Evolutionary conservation across 2,797 vertebrate species (phyloP).

Genomic region (Varecia variegata): DNA sequence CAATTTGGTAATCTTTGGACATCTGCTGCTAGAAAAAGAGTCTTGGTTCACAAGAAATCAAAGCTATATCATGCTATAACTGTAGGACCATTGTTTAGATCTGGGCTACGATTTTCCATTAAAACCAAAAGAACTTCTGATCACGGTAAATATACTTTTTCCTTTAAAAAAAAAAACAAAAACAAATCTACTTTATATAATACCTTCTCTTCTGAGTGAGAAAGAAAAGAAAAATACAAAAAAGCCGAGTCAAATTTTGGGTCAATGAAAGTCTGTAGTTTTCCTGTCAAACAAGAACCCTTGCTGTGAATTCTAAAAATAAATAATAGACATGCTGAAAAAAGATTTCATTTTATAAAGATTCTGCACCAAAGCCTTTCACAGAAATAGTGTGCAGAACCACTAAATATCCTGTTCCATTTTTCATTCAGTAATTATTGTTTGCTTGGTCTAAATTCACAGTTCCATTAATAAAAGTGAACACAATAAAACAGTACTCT

Average conservation of each 20-base stretch:
- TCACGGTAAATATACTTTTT: background rate
- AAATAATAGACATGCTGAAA: background rate
- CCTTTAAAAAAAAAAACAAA: too few relatives aligned
- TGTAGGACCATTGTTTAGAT: background rate
- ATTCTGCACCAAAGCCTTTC: background rate
- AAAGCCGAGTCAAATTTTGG: constrained; percentile 8
- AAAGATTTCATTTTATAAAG: background rate
- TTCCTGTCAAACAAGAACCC: background rate
- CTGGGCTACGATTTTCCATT: background rate
- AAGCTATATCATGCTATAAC: fast-evolving
- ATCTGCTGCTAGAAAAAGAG: background rate
- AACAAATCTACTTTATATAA: background rate
- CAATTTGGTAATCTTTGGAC: background rate
- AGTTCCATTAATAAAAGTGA: background rate
- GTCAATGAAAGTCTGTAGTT: background rate
- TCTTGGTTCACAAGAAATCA: background rate
- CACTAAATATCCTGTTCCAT: background rate
- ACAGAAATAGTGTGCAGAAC: background rate
- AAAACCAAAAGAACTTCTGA: background rate
- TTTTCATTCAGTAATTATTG: background rate
- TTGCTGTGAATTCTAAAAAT: background rate
- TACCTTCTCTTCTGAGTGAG: background rate
- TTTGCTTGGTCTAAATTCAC: background rate
- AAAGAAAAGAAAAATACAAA: background rate
- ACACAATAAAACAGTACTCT: background rate